A percentile compares a stretch with the other conserved stretches of the same genome.
phyloP scores from a whole-genome alignment of 2,797 vertebrate genomes.

The Macropus fuliginosus region DNA sequence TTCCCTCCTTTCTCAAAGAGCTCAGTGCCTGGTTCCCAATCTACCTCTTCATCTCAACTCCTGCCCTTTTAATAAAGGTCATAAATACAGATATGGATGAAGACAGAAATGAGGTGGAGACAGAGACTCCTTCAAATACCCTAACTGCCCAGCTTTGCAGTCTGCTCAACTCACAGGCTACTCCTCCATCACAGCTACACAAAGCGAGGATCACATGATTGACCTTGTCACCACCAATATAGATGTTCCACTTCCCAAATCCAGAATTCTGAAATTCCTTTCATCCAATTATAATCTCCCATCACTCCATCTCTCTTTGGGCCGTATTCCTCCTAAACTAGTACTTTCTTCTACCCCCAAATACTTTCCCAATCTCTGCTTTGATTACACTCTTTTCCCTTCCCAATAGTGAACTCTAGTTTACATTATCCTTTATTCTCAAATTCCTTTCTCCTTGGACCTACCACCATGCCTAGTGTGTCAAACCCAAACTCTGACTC shows the following conservation, averaged over 20 bases:
- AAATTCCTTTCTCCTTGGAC: neutral
- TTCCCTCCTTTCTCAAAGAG: neutral
- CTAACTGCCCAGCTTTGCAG: neutral
- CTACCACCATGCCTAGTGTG: neutral
- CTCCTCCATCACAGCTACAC: neutral
- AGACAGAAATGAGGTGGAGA: neutral
- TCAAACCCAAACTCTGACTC: neutral
- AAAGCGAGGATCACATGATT: neutral
- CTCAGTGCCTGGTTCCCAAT: neutral
- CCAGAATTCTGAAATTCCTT: neutral
- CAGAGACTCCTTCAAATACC: neutral
- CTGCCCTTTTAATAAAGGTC: neutral
- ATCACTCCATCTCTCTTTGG: neutral
- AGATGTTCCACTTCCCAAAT: neutral
- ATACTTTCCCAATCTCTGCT: neutral
- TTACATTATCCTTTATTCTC: neutral
- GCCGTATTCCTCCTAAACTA: neutral
- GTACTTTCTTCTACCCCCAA: neutral
- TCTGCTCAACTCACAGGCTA: neutral
- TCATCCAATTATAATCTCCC: neutral
- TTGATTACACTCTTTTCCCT: neutral
- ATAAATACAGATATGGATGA: neutral
- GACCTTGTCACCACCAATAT: neutral
- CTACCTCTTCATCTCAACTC: neutral
- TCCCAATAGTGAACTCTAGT: neutral